Evolutionary conservation across 92 coral and sea anemone species (phyloP).

Genomic region (Phenganax subtilis): DNA sequence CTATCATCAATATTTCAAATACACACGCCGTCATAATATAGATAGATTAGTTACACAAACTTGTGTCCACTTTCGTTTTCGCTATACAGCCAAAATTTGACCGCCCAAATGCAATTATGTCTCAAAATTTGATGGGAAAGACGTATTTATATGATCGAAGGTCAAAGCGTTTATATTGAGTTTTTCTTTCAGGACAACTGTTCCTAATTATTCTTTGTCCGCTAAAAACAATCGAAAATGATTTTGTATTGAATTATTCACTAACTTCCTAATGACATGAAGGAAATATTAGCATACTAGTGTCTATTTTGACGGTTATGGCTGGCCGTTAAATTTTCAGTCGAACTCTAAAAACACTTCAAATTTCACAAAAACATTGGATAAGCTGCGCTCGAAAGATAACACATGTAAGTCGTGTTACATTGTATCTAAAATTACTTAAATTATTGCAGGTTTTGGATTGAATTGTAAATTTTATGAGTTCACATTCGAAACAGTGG

Average conservation of each 20-base stretch:
- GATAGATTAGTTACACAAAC: neutral
- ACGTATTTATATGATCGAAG: neutral
- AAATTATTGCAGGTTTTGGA: neutral
- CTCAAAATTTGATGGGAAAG: neutral
- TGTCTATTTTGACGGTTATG: neutral
- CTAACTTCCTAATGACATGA: neutral
- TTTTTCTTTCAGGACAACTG: neutral
- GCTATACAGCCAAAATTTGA: neutral
- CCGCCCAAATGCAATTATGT: neutral
- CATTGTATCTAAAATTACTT: neutral
- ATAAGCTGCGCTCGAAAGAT: neutral
- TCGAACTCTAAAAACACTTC: neutral
- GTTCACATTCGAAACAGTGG: neutral
- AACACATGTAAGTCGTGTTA: neutral
- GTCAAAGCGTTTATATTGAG: neutral
- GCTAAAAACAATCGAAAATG: conserved; percentile 1
- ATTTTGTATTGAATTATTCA: neutral
- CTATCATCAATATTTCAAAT: conserved; percentile 22
- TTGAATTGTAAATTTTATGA: neutral
- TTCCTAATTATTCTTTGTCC: neutral
- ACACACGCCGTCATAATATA: neutral
- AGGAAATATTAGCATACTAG: conserved; percentile 15
- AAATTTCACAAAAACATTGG: conserved; percentile 3
- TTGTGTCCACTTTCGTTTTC: neutral
- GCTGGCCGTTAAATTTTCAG: neutral